Conservation (phyloP, 1,140 invertebrate genomes). For the Aphelinus atriplicis region DNA sequence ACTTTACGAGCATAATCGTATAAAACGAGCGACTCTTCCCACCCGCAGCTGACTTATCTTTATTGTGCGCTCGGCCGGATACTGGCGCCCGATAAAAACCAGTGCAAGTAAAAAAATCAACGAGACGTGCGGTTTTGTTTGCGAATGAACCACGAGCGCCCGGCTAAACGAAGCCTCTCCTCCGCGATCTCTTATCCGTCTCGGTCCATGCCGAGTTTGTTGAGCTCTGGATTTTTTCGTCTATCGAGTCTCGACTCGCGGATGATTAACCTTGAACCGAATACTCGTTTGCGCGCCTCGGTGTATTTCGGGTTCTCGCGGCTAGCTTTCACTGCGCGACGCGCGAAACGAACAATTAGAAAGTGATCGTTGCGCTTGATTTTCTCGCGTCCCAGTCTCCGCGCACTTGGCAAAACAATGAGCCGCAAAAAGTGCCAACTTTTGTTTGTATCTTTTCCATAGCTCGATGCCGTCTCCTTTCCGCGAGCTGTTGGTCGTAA, state of each 20-base stretch:
- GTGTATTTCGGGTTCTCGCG: constrained; percentile 11
- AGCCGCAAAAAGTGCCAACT: background rate
- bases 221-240: constrained; percentile 22
- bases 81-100: constrained; percentile 1
- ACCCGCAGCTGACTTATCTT: too few relatives aligned
- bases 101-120: constrained; percentile 6
- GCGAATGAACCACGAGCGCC: constrained; percentile 23
- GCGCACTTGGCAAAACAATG: background rate
- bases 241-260: constrained; percentile 18
- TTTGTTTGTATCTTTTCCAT: too few relatives aligned
- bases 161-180: background rate
- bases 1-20: constrained; percentile 31
- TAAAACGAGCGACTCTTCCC: background rate
- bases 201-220: constrained; percentile 30
- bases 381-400: background rate
- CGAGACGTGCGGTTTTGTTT: constrained; percentile 26
- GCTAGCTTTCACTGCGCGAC: constrained; percentile 4
- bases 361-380: constrained; percentile 13
- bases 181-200: constrained; percentile 13
- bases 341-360: constrained; percentile 15
- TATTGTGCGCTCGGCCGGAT: background rate
- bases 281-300: background rate
- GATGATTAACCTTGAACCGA: constrained; percentile 33
- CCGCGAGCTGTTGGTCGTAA: too few relatives aligned
- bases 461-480: too few relatives aligned